Evolutionary conservation across 1,140 invertebrate genomes (phyloP).

Genomic region (Ooceraea biroi): DNA sequence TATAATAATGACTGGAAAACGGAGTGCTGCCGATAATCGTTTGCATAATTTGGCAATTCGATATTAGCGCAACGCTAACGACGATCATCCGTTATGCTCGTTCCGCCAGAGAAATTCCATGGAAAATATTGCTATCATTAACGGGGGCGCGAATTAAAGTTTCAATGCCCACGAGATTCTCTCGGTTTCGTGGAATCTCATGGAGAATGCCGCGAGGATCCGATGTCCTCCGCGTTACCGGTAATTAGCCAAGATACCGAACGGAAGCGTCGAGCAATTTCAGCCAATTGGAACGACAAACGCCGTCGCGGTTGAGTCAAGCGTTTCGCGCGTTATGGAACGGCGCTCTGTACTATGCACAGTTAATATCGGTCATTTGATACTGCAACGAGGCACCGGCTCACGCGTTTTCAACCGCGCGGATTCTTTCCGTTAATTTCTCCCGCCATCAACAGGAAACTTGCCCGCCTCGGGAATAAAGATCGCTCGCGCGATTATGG

Average conservation of each 20-base stretch:
- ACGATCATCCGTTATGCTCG: background rate
- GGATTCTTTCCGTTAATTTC: conserved; percentile 28
- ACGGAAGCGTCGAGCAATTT: conserved; percentile 71
- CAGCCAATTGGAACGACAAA: conserved; percentile 72
- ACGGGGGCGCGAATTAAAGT: conserved; percentile 48
- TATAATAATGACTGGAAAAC: conserved; percentile 9
- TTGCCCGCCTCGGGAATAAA: background rate
- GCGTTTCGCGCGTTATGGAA: conserved; percentile 70
- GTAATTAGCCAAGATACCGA: conserved; percentile 77
- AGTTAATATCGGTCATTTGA: conserved; percentile 64
- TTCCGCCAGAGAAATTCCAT: background rate
- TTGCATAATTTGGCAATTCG: conserved; percentile 31
- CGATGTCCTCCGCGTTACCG: conserved; percentile 10
- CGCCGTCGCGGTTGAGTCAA: conserved; percentile 30
- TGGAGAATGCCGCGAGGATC: background rate
- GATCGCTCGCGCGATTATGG: background rate
- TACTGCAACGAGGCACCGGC: conserved; percentile 19
- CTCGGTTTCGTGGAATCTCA: background rate
- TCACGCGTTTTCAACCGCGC: background rate
- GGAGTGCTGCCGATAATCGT: background rate
- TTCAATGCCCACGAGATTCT: conserved; percentile 42
- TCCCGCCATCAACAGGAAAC: background rate
- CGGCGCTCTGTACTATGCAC: conserved; percentile 21
- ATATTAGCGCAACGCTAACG: conserved; percentile 1
- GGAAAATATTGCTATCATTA: conserved; percentile 53